Percentiles rank a stretch among this genome's conserved stretches.
Evolutionary conservation across 2,113 vertebrate genomes (phyloP).

Genomic region (Ailurus styani): DNA sequence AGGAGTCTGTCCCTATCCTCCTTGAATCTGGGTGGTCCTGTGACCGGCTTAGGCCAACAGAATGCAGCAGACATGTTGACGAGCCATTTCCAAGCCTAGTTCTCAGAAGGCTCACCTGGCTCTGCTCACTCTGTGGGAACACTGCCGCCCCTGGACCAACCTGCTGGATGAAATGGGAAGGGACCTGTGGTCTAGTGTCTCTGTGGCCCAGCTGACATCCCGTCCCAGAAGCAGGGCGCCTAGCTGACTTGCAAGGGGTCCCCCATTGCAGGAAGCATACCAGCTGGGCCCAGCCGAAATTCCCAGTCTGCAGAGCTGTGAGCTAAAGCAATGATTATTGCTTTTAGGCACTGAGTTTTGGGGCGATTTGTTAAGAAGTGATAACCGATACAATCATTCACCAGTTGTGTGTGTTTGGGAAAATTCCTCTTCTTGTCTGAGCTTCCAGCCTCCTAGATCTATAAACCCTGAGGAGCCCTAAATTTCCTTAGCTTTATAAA

Average conservation of each 20-base stretch:
- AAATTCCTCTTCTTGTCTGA: not conserved
- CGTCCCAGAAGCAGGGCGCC: not conserved
- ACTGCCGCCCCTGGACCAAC: not conserved
- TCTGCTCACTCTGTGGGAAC: not conserved
- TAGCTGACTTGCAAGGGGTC: not conserved
- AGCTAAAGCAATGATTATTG: not conserved
- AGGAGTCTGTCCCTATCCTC: not conserved
- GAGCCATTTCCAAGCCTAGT: not conserved
- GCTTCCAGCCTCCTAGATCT: not conserved
- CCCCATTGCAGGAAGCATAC: not conserved
- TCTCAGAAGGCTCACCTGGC: not conserved
- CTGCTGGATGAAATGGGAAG: not conserved
- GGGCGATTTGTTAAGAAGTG: not conserved
- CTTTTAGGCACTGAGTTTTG: not conserved
- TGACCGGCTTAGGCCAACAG: not conserved
- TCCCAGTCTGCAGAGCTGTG: not conserved
- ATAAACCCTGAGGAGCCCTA: not conserved
- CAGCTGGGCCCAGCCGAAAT: not conserved
- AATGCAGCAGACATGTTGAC: not conserved
- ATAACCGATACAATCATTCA: not conserved
- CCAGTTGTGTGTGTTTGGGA: not conserved
- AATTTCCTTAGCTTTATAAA: not conserved
- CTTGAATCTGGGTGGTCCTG: not conserved
- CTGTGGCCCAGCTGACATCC: not conserved
- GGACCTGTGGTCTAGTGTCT: not conserved